Conservation (phyloP, 2,888 invertebrate species). For the Aphodius sticticus region DNA sequence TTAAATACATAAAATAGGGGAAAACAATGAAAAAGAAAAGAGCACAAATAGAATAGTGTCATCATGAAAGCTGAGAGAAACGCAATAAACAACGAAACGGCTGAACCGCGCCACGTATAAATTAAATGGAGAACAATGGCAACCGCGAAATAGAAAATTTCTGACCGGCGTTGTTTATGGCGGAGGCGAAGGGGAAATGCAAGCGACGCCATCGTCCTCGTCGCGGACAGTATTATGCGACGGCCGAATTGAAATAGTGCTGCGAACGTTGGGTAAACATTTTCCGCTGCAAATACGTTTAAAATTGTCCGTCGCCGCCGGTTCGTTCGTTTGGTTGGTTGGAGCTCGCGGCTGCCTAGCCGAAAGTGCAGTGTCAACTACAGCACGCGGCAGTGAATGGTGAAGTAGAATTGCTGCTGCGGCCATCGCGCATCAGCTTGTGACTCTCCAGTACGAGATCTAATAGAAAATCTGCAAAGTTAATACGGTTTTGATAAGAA, state of each 20-base stretch:
- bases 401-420: background rate
- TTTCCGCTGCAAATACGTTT: constrained; percentile 24
- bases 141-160: constrained; percentile 18
- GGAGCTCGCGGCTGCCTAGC: background rate
- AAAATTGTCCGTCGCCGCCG: constrained; percentile 16
- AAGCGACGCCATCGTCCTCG: constrained; percentile 7
- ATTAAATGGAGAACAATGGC: constrained; percentile 18
- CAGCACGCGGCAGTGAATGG: background rate
- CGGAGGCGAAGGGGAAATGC: constrained; percentile 18
- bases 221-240: background rate
- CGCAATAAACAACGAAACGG: background rate
- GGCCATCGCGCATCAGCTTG: background rate
- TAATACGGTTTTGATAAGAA: background rate
- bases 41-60: background rate
- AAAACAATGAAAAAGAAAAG: background rate
- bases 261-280: constrained; percentile 23
- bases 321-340: background rate
- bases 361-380: constrained; percentile 20
- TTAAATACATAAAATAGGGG: background rate
- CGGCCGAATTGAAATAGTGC: constrained; percentile 22
- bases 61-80: background rate
- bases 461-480: background rate
- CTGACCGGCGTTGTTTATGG: constrained; percentile 18
- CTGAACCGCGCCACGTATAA: constrained; percentile 7
- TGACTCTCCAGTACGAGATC: background rate